Evolutionary conservation across 1,140 invertebrate species (phyloP).

Genomic region (Drosophila pruinosa): DNA sequence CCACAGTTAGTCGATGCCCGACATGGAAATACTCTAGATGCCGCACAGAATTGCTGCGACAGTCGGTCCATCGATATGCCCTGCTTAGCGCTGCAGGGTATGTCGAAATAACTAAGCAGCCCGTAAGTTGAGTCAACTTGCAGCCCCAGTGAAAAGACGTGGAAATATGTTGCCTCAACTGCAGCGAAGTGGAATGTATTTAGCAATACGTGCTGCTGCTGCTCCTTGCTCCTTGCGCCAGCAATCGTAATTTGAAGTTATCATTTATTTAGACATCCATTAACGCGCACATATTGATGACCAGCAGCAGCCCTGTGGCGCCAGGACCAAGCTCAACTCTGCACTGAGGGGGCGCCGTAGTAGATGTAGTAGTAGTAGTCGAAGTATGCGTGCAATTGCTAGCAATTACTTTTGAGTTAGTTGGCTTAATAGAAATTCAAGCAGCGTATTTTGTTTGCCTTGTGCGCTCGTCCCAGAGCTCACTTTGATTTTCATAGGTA

Average conservation of each 20-base stretch:
- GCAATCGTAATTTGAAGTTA: constrained; percentile 80
- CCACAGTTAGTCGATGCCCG: background rate
- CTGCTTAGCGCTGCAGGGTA: background rate
- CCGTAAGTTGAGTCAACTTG: constrained; percentile 28
- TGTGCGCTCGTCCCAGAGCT: constrained; percentile 61
- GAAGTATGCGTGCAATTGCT: constrained; percentile 45
- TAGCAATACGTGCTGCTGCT: constrained; percentile 65
- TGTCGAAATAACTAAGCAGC: constrained; percentile 38
- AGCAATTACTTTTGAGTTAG: constrained; percentile 80
- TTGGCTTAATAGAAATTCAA: constrained; percentile 78
- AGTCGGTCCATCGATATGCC: background rate
- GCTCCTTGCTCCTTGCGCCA: background rate
- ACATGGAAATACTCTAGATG: background rate
- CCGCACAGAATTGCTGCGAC: background rate
- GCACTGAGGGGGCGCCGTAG: background rate
- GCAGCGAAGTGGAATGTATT: constrained; percentile 74
- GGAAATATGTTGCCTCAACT: constrained; percentile 74
- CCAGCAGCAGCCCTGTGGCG: constrained; percentile 9
- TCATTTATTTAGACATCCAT: constrained; percentile 80
- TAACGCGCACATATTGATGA: constrained; percentile 78
- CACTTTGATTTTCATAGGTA: constrained; percentile 80
- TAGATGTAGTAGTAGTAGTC: background rate
- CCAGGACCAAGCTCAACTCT: background rate
- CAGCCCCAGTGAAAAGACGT: constrained; percentile 52
- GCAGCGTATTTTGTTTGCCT: constrained; percentile 72